Percentiles rank a stretch among this genome's conserved stretches.
Conservation (phyloP, 2,888 invertebrate species). For the Scaptodrosophila latifasciaeformis region DNA sequence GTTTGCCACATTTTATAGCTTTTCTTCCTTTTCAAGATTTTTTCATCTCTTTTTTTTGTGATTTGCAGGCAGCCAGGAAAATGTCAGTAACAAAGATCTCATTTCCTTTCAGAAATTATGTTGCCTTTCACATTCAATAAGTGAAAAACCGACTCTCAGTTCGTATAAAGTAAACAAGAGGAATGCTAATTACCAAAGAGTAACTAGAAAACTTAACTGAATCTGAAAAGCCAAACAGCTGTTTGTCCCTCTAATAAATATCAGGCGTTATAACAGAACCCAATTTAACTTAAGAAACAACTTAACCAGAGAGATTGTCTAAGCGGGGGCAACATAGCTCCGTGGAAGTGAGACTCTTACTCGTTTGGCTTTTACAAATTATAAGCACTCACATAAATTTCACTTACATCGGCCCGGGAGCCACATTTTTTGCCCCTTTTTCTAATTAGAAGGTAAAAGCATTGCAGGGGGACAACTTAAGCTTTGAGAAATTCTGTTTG, state of each 20-base stretch:
- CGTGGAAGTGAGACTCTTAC: constrained; percentile 1
- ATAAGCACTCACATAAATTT: constrained; percentile 64
- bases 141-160: background rate
- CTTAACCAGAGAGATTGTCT: background rate
- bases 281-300: too few relatives aligned
- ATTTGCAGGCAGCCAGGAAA: constrained; percentile 3
- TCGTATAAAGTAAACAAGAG: too few relatives aligned
- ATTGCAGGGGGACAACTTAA: constrained; percentile 48
- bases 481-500: constrained; percentile 17
- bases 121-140: constrained; percentile 1
- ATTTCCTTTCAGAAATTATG: background rate
- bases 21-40: too few relatives aligned
- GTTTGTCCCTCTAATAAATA: constrained; percentile 37
- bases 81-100: constrained; percentile 2
- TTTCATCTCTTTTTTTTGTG: too few relatives aligned
- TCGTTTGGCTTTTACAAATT: constrained; percentile 47
- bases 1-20: constrained; percentile 66
- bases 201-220: too few relatives aligned
- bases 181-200: too few relatives aligned
- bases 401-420: constrained; percentile 40
- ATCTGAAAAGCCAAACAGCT: too few relatives aligned
- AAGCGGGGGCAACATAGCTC: constrained; percentile 1
- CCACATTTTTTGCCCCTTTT: constrained; percentile 44
- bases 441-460: constrained; percentile 55
- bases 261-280: constrained; percentile 3